These are phyloP conservation scores for Ichneumon xanthorius DNA, from an alignment of 2,888 invertebrate genomes.

Conservation along the genomic window DNA sequence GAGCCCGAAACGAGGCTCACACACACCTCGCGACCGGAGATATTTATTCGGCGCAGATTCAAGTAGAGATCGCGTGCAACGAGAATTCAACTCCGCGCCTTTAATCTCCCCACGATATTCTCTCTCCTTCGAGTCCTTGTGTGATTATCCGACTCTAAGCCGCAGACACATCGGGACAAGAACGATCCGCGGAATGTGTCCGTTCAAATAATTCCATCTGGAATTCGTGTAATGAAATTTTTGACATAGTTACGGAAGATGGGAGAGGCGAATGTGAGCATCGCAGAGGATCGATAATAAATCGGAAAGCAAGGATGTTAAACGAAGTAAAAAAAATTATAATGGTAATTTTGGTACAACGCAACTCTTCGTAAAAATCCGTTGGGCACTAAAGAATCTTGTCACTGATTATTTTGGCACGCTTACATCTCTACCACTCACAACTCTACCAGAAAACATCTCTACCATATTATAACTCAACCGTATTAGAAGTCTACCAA, in stretches of 20 bases:
- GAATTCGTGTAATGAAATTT: background rate
- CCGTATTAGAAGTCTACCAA: no score
- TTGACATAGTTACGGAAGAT: background rate
- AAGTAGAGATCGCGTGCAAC: slow-evolving; percentile 1
- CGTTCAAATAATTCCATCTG: background rate
- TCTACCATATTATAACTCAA: no score
- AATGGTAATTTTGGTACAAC: background rate
- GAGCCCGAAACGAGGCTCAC: slow-evolving; percentile 17
- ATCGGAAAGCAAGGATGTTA: background rate
- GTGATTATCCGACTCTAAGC: background rate
- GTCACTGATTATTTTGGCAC: no score
- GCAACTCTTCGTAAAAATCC: no score
- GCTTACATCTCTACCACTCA: no score
- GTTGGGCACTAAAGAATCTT: no score
- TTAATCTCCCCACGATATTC: background rate
- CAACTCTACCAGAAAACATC: no score
- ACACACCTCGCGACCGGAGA: background rate
- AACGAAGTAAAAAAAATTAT: background rate
- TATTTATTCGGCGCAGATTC: slow-evolving; percentile 33
- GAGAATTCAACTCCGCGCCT: slow-evolving; percentile 5
- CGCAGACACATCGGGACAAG: background rate
- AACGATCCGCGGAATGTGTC: background rate
- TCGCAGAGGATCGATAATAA: background rate
- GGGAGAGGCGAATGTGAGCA: background rate
- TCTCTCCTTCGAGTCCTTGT: background rate